Percentiles rank a stretch among this genome's conserved stretches.
These are phyloP conservation scores for Isurus oxyrinchus DNA, from an alignment of 2,113 vertebrate genomes.

Conservation along the genomic window DNA sequence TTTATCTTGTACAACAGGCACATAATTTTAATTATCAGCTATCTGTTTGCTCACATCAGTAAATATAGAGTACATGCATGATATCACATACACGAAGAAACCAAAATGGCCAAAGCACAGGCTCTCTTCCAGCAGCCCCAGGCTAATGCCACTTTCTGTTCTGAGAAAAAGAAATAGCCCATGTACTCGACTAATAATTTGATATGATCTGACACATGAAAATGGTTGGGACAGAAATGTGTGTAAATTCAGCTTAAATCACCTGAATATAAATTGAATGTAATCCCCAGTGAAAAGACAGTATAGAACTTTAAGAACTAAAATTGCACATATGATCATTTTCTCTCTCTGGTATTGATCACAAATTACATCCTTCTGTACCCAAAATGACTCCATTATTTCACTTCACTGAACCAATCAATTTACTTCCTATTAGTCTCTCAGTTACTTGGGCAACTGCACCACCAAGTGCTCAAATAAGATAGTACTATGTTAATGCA, in stretches of 20 bases:
- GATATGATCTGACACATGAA: not conserved
- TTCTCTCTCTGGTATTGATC: not conserved
- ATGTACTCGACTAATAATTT: not conserved
- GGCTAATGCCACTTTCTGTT: not conserved
- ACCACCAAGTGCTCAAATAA: conserved; percentile 34
- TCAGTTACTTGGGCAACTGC: conserved; percentile 31
- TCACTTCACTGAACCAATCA: conserved; percentile 2
- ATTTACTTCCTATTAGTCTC: not conserved
- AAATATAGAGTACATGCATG: not conserved
- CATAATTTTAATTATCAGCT: not conserved
- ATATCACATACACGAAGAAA: not conserved
- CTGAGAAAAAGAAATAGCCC: not conserved
- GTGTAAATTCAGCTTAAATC: not conserved
- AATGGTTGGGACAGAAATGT: not conserved
- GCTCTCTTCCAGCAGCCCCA: not conserved
- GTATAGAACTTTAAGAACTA: not conserved
- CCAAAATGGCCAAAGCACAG: not conserved
- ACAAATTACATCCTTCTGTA: not conserved
- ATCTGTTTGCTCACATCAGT: not conserved
- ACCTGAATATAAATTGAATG: not conserved
- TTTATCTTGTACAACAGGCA: not conserved
- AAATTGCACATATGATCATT: not conserved
- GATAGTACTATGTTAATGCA: not conserved
- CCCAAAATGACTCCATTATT: not conserved
- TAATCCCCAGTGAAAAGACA: not conserved